Percentiles rank a stretch among this genome's conserved stretches.
Evolutionary conservation across 2,113 vertebrate species (phyloP).

Genomic region (Phaetusa simplex): DNA sequence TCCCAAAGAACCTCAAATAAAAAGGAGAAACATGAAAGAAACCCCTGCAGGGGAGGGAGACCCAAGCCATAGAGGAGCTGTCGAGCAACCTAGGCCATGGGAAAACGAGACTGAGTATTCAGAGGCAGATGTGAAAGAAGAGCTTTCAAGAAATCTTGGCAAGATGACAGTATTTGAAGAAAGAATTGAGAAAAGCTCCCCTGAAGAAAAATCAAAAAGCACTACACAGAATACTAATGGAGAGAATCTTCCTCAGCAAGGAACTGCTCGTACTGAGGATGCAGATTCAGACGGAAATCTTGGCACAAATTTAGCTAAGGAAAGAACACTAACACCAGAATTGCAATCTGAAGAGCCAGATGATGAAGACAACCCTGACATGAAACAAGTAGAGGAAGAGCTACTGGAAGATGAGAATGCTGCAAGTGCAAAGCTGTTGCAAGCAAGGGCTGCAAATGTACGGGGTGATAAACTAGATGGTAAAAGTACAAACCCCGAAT

Average conservation of each 20-base stretch:
- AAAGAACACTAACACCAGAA: background rate
- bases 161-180: background rate
- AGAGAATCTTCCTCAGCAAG: background rate
- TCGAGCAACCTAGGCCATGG: background rate
- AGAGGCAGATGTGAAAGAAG: background rate
- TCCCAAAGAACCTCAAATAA: background rate
- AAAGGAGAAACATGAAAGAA: background rate
- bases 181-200: background rate
- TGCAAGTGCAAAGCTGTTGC: slow-evolving; percentile 56
- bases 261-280: background rate
- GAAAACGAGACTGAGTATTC: background rate
- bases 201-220: background rate
- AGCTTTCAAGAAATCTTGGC: background rate
- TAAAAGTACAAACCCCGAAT: background rate
- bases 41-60: background rate
- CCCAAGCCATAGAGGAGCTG: background rate
- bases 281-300: background rate
- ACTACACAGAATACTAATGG: background rate
- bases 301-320: background rate
- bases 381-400: slow-evolving; percentile 52
- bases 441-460: background rate
- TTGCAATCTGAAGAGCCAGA: background rate
- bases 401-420: slow-evolving; percentile 95
- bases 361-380: background rate
- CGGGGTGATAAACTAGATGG: background rate